Conservation (phyloP, 2,797 vertebrate genomes). For the Danio tinwini region DNA sequence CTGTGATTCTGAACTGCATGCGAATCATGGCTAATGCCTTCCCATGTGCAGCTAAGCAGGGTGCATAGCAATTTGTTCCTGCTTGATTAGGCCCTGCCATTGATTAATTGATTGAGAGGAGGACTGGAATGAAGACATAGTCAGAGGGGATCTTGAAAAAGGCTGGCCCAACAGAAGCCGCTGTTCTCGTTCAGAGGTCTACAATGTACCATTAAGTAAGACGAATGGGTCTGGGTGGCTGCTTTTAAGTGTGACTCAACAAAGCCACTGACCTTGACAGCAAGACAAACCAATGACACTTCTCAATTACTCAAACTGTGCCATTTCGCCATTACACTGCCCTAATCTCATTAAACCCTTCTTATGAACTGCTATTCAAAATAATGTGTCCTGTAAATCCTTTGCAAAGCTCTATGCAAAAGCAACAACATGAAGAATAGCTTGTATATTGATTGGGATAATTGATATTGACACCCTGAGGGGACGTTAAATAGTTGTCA, state of each 20-base stretch:
- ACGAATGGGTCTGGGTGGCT: constrained; percentile 73
- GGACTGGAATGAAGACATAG: constrained; percentile 74
- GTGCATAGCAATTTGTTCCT: constrained; percentile 63
- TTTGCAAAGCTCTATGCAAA: not conserved
- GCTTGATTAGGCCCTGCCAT: constrained; percentile 73
- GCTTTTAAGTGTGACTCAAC: constrained; percentile 67
- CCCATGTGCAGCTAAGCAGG: constrained; percentile 72
- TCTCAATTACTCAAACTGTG: constrained; percentile 20
- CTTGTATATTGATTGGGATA: not conserved
- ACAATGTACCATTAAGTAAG: constrained; percentile 75
- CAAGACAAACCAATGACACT: constrained; percentile 41
- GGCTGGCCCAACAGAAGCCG: constrained; percentile 69
- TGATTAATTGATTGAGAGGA: constrained; percentile 78
- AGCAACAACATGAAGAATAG: not conserved
- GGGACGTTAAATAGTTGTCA: not conserved
- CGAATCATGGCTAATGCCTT: constrained; percentile 64
- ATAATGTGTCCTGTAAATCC: not conserved
- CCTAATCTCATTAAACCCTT: constrained; percentile 29
- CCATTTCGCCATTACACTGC: not conserved
- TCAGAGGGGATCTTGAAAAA: constrained; percentile 65
- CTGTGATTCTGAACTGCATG: constrained; percentile 54
- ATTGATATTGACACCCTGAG: not conserved
- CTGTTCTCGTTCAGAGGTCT: constrained; percentile 70
- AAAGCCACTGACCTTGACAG: constrained; percentile 74
- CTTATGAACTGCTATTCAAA: constrained; percentile 11